phyloP scores from a whole-genome alignment of 2,888 invertebrate genomes.

The Gastrophysa polygoni region DNA sequence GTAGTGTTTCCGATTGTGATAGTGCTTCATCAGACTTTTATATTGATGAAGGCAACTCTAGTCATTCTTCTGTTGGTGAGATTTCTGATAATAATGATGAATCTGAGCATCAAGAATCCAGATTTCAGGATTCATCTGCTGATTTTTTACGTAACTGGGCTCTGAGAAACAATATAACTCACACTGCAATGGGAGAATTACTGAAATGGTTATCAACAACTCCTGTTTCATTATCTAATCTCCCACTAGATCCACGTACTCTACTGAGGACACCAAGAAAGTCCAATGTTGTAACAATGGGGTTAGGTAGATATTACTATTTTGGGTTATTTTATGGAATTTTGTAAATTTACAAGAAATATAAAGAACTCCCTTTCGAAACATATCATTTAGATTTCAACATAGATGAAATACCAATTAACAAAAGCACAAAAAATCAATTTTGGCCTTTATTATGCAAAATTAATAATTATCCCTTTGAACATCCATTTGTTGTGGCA shows the following conservation, averaged over 20 bases:
- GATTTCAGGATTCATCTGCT: too few species aligned
- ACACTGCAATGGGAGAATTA: slow-evolving; percentile 9
- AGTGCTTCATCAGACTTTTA: too few species aligned
- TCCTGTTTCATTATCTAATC: slow-evolving; percentile 7
- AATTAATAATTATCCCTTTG: slow-evolving; percentile 14
- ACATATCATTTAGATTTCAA: not conserved
- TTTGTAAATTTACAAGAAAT: not conserved
- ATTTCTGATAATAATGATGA: too few species aligned
- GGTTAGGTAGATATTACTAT: not conserved
- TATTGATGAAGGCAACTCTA: too few species aligned
- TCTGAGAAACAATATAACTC: slow-evolving; percentile 10
- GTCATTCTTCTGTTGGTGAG: too few species aligned
- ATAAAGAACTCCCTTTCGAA: too few species aligned
- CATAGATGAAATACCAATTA: not conserved
- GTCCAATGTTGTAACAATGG: not conserved
- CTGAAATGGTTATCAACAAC: slow-evolving; percentile 15
- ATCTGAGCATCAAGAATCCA: too few species aligned
- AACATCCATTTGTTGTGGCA: slow-evolving; percentile 28
- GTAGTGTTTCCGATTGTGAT: too few species aligned
- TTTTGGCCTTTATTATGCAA: slow-evolving; percentile 3
- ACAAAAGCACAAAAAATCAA: not conserved
- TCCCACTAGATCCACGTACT: slow-evolving; percentile 15
- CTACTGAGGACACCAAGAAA: slow-evolving; percentile 13
- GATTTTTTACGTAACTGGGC: slow-evolving; percentile 1
- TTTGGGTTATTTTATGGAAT: not conserved